Evolutionary conservation across 2,888 invertebrate species (phyloP).

Genomic region (Heliconius hortense): DNA sequence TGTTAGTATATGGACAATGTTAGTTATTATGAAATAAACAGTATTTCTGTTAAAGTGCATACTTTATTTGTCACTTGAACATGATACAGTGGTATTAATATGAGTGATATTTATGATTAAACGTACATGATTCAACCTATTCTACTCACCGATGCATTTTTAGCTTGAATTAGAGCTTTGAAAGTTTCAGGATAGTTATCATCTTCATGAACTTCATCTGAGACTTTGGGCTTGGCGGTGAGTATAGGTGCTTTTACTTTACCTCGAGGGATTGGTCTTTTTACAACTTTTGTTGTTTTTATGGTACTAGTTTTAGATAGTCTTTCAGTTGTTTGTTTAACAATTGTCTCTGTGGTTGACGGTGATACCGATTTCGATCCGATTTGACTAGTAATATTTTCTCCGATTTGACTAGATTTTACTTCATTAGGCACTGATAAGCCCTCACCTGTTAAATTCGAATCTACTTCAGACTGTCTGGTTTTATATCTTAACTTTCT

Average conservation of each 20-base stretch:
- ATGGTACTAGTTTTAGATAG: slow-evolving; percentile 57
- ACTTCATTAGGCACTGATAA: slow-evolving; percentile 59
- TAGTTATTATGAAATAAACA: slow-evolving; percentile 42
- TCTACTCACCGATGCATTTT: slow-evolving; percentile 76
- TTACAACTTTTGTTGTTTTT: slow-evolving; percentile 62
- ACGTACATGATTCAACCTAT: slow-evolving; percentile 35
- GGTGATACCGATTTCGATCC: slow-evolving; percentile 55
- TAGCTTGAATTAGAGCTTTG: slow-evolving; percentile 84
- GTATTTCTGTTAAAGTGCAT: slow-evolving; percentile 39
- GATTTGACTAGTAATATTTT: slow-evolving; percentile 65
- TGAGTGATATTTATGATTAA: slow-evolving; percentile 38
- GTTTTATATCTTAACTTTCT: slow-evolving; percentile 68
- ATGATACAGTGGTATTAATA: slow-evolving; percentile 40
- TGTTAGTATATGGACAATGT: slow-evolving; percentile 43
- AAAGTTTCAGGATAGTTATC: slow-evolving; percentile 86
- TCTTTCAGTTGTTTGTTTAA: slow-evolving; percentile 55
- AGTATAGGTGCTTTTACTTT: slow-evolving; percentile 53
- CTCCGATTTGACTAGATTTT: slow-evolving; percentile 70
- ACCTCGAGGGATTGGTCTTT: slow-evolving; percentile 59
- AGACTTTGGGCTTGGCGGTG: slow-evolving; percentile 51
- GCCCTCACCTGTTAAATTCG: slow-evolving; percentile 70
- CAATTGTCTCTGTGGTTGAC: slow-evolving; percentile 44
- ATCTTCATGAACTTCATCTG: slow-evolving; percentile 82
- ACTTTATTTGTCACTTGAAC: slow-evolving; percentile 40
- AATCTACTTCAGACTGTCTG: slow-evolving; percentile 64